Percentiles rank a stretch among this genome's conserved stretches.
phyloP scores from a whole-genome alignment of 1,140 invertebrate genomes.

The Drosophila parabipectinata region DNA sequence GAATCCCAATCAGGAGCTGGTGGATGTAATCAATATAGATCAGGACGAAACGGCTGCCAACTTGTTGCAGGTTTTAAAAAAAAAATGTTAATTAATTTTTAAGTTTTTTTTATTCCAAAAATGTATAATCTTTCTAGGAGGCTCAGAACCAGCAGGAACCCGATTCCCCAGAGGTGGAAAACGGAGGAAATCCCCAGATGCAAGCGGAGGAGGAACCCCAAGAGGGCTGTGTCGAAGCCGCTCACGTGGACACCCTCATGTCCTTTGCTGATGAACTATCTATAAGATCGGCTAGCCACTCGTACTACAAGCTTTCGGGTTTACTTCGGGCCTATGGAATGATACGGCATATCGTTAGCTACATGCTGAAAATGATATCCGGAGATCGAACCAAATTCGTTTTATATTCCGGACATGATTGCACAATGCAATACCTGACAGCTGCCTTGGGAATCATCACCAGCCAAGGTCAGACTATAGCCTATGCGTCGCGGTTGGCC shows the following conservation, averaged over 20 bases:
- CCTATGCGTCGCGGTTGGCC: slow-evolving; percentile 93
- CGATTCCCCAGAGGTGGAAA: slow-evolving; percentile 25
- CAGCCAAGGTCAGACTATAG: slow-evolving; percentile 84
- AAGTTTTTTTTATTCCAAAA: not conserved
- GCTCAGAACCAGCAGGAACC: slow-evolving; percentile 18
- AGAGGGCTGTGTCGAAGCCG: slow-evolving; percentile 73
- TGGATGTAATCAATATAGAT: slow-evolving; percentile 83
- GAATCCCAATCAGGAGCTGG: slow-evolving; percentile 67
- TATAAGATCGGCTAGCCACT: slow-evolving; percentile 87
- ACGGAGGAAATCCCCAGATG: slow-evolving; percentile 35
- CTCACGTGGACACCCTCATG: slow-evolving; percentile 90
- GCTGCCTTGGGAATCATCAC: slow-evolving; percentile 89
- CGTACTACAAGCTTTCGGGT: slow-evolving; percentile 87
- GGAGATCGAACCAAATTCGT: slow-evolving; percentile 91
- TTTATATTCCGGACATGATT: slow-evolving; percentile 96
- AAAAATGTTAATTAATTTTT: not conserved
- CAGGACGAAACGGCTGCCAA: slow-evolving; percentile 72
- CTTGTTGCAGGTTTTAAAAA: slow-evolving; percentile 20
- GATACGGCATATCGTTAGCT: slow-evolving; percentile 90
- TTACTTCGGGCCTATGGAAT: slow-evolving; percentile 91
- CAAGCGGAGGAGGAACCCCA: slow-evolving; percentile 20
- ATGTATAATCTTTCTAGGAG: not conserved
- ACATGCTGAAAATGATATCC: slow-evolving; percentile 91
- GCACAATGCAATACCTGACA: slow-evolving; percentile 92
- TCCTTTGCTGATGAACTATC: slow-evolving; percentile 91